Percentiles rank a stretch among this genome's conserved stretches.
phyloP scores from a whole-genome alignment of 2,113 vertebrate genomes.

The Cavia porcellus region DNA sequence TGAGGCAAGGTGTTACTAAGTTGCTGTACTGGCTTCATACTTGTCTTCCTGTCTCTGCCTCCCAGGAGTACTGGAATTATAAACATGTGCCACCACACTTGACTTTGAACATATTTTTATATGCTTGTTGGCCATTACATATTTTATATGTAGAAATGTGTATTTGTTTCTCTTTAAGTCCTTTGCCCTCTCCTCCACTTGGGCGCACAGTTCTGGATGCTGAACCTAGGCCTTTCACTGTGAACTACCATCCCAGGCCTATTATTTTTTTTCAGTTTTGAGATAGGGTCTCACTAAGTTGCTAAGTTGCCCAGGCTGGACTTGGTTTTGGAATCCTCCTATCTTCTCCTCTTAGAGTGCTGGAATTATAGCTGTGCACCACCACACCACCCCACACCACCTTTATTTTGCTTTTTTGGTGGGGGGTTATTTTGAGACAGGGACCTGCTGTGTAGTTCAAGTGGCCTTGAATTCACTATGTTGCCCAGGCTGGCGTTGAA shows the following conservation, averaged over 20 bases:
- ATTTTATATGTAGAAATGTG: conserved; percentile 19
- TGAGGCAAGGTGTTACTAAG: background rate
- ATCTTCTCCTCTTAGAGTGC: background rate
- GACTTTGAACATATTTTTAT: background rate
- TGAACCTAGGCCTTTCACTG: background rate
- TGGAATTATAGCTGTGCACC: background rate
- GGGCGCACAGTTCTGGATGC: background rate
- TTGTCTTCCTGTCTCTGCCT: background rate
- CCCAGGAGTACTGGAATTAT: background rate
- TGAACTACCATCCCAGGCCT: background rate
- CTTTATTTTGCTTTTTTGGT: background rate
- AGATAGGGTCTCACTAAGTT: background rate
- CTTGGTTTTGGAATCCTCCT: background rate
- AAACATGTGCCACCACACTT: background rate
- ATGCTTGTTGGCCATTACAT: background rate
- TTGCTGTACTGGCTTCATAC: background rate
- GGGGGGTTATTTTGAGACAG: background rate
- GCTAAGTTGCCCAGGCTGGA: background rate
- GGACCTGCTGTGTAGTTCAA: background rate
- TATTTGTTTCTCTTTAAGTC: background rate
- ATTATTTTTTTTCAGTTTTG: background rate
- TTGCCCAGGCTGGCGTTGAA: background rate
- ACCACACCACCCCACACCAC: background rate
- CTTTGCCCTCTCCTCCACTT: background rate
- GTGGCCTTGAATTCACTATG: background rate